Evolutionary conservation across 1,140 invertebrate genomes (phyloP).

Genomic region (Drosophila chauvacae): DNA sequence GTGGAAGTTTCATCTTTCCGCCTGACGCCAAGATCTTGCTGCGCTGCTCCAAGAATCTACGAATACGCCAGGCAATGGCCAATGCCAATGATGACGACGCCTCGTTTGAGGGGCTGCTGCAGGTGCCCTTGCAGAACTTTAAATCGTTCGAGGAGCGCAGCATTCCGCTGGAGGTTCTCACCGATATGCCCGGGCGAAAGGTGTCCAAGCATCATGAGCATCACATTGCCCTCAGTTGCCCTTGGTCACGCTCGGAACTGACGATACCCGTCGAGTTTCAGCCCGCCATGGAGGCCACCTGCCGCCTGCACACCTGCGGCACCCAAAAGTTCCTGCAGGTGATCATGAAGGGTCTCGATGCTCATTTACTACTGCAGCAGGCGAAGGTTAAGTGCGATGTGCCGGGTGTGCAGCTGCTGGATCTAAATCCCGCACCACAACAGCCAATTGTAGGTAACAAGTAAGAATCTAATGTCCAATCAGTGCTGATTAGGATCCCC

Average conservation of each 20-base stretch:
- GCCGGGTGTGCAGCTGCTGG: constrained; percentile 87
- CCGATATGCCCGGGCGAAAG: constrained; percentile 90
- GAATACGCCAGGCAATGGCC: constrained; percentile 77
- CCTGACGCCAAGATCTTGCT: constrained; percentile 86
- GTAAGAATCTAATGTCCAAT: background rate
- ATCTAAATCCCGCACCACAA: constrained; percentile 87
- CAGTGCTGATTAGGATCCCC: background rate
- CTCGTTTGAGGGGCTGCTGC: constrained; percentile 86
- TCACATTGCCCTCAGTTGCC: constrained; percentile 88
- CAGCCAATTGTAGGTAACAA: constrained; percentile 58
- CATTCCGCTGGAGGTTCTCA: constrained; percentile 88
- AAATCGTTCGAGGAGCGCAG: constrained; percentile 89
- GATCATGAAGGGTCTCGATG: constrained; percentile 89
- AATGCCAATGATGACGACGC: constrained; percentile 55
- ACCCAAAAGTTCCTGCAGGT: constrained; percentile 93
- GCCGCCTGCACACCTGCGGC: constrained; percentile 93
- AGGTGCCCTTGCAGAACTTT: constrained; percentile 87
- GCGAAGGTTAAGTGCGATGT: constrained; percentile 86
- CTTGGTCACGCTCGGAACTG: constrained; percentile 89
- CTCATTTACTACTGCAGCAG: constrained; percentile 86
- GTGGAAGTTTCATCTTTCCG: constrained; percentile 88
- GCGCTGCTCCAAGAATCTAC: constrained; percentile 86
- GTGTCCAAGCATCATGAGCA: constrained; percentile 80
- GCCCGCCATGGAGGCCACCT: constrained; percentile 91
- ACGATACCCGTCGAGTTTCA: constrained; percentile 91